Evolutionary conservation across 2,113 vertebrate species (phyloP).

Genomic region (Eptatretus burgeri): DNA sequence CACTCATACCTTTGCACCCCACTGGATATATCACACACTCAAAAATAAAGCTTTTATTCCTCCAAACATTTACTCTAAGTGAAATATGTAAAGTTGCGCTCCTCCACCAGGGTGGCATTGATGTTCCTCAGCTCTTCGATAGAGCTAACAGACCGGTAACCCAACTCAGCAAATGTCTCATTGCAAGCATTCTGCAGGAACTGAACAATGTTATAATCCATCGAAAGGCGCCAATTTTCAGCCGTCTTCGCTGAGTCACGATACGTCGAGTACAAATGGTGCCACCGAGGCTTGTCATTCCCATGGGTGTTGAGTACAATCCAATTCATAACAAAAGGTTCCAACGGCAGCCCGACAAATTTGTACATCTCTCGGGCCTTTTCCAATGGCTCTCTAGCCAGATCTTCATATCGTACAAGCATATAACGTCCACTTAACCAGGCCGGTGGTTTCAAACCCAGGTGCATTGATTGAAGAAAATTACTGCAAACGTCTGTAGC

Average conservation of each 20-base stretch:
- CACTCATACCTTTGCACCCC: too few relatives aligned
- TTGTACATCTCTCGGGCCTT: constrained; percentile 81
- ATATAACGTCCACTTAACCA: constrained; percentile 94
- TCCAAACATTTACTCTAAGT: constrained; percentile 30
- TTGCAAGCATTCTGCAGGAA: constrained; percentile 61
- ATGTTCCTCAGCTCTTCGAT: constrained; percentile 64
- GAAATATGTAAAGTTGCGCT: constrained; percentile 62
- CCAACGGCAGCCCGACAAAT: constrained; percentile 54
- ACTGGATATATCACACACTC: too few relatives aligned
- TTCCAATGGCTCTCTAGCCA: constrained; percentile 53
- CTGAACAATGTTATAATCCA: constrained; percentile 69
- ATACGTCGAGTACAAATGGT: constrained; percentile 71
- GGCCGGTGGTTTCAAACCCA: constrained; percentile 35
- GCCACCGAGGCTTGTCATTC: constrained; percentile 27
- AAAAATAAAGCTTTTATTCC: too few relatives aligned
- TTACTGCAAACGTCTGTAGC: constrained; percentile 69
- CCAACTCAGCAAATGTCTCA: constrained; percentile 47
- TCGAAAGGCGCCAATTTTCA: constrained; percentile 70
- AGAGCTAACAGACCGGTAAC: constrained; percentile 43
- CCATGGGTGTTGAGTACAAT: constrained; percentile 70
- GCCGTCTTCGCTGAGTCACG: constrained; percentile 68
- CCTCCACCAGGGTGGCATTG: constrained; percentile 53
- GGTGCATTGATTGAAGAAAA: constrained; percentile 60
- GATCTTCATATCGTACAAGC: constrained; percentile 76
- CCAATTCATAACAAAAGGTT: constrained; percentile 56